Evolutionary conservation across 1,140 invertebrate species (phyloP).

Genomic region (Caenorhabditis brenneri): DNA sequence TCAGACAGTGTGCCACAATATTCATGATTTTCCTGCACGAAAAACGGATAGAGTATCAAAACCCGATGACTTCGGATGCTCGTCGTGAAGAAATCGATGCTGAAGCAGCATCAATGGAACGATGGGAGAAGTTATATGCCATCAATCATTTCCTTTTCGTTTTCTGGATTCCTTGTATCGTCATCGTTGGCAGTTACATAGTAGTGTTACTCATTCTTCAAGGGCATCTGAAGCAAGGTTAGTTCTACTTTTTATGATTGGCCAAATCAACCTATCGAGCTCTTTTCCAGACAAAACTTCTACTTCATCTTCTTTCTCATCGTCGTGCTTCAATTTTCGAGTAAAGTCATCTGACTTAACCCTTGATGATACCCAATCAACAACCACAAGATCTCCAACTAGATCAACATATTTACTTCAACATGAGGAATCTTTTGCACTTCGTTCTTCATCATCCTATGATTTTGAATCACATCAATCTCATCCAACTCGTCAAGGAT

Average conservation of each 20-base stretch:
- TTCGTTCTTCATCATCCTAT: background rate
- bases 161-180: slow-evolving; percentile 67
- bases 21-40: slow-evolving; percentile 66
- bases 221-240: slow-evolving; percentile 13
- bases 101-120: background rate
- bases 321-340: background rate
- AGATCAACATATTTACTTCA: background rate
- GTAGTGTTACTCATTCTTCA: slow-evolving; percentile 59
- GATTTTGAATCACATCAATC: slow-evolving; percentile 19
- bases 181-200: slow-evolving; percentile 62
- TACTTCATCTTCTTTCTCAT: background rate
- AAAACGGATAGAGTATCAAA: slow-evolving; percentile 1
- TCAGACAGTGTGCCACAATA: slow-evolving; percentile 64
- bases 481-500: slow-evolving; percentile 7
- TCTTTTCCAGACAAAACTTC: slow-evolving; percentile 4
- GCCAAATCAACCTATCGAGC: slow-evolving; percentile 1
- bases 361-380: background rate
- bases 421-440: slow-evolving; percentile 1
- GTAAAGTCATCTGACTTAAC: slow-evolving; percentile 21
- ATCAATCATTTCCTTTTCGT: slow-evolving; percentile 65
- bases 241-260: background rate
- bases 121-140: slow-evolving; percentile 62
- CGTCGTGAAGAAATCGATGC: background rate
- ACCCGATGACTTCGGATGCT: slow-evolving; percentile 3
- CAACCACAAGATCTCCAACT: slow-evolving; percentile 9